phyloP scores from a whole-genome alignment of 2,113 vertebrate genomes.

The Grammatotria lemairii region DNA sequence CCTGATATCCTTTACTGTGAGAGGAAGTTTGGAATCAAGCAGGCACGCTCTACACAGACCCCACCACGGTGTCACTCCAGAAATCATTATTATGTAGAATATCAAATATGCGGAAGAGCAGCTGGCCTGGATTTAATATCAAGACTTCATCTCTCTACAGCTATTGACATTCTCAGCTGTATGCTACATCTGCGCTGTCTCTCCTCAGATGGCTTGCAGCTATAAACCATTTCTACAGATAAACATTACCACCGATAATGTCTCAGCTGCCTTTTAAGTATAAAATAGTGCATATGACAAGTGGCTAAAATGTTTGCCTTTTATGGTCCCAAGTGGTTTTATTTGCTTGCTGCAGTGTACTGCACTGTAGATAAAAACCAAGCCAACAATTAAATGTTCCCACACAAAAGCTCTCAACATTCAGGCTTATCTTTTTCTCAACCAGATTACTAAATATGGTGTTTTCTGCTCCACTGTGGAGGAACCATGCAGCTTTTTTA shows the following conservation, averaged over 20 bases:
- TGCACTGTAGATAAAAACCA: conserved; percentile 27
- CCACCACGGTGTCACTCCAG: not conserved
- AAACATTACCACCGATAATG: not conserved
- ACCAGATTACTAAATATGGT: conserved; percentile 24
- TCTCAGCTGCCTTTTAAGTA: conserved; percentile 11
- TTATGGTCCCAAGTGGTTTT: not conserved
- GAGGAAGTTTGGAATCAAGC: not conserved
- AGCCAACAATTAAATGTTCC: conserved; percentile 28
- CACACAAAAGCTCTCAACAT: conserved; percentile 1
- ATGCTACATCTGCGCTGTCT: not conserved
- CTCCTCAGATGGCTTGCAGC: not conserved
- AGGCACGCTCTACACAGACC: not conserved
- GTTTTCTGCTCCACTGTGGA: not conserved
- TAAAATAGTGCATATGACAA: conserved; percentile 13
- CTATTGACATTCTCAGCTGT: not conserved
- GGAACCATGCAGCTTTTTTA: not conserved
- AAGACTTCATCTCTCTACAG: not conserved
- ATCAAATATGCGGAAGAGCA: not conserved
- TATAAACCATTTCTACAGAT: conserved; percentile 11
- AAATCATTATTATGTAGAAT: not conserved
- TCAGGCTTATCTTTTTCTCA: conserved; percentile 3
- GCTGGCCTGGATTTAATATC: not conserved
- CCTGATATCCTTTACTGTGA: not conserved
- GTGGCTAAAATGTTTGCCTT: conserved; percentile 26
- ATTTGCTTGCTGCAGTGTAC: not conserved